Evolutionary conservation across 1,140 invertebrate genomes (phyloP), one percentile per base, ranked within the genome.

Genomic region (Oreohelix idahoensis): DNA sequence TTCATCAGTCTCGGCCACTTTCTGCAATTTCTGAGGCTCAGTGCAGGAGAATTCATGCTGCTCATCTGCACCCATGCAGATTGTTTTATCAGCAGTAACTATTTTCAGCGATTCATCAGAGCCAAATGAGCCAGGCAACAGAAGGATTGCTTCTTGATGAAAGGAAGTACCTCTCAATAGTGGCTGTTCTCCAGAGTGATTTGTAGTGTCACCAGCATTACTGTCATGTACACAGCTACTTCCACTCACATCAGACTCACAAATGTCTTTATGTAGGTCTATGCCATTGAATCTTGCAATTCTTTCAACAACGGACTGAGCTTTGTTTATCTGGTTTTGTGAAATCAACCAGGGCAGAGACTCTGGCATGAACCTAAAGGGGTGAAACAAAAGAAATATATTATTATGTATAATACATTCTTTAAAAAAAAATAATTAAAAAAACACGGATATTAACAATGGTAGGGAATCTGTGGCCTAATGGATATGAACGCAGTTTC

Each of bases 271-370:
- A 13, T 49, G 49, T 13, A 51, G 38, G 66, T 77, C 38, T 29
- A 80, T 70, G 5, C 71, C 81, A 63, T 92, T 92, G n/a, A 88
- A 66, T 77, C 86, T 89, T 15, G 87, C 88, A 35, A 88, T 88
- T 45, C 45, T 82, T 69, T 86, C 85, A 15, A 91, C 75, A 17
- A 89, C 86, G 39, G 76, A 75, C 32, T 87, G 63, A 0, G 88
- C 90, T 66, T 88, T 75, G 11, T 74, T 76, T 36, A 83, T 86
- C 70, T 85, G 88, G 13, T 86, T 84, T 20, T 88, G 88, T 17
- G 88, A 84, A 20, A 91, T 71, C 36, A 92, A 84, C 91, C 91
- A 92, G 17, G 86, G 87, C 39, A 91, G 83, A 20, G 90, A 91
- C 78, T 92, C 91, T 69, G 90, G 90, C 32, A 92, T 78, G 84